Evolutionary conservation across 2,797 vertebrate genomes (phyloP).

Genomic region (Phataginus tricuspis): DNA sequence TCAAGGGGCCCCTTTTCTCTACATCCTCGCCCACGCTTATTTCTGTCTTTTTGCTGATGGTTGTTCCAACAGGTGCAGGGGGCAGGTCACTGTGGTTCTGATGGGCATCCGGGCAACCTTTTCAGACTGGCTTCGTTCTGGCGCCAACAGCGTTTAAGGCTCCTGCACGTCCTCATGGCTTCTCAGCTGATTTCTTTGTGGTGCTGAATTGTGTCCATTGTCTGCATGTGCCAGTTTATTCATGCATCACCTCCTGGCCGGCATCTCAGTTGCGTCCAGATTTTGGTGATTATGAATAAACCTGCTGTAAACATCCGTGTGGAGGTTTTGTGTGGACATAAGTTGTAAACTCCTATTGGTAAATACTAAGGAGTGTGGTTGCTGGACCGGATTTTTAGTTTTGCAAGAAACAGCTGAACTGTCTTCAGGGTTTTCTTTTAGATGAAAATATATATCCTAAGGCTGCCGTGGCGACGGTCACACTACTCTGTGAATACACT

Average conservation of each 20-base stretch:
- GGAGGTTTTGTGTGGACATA: fast-evolving
- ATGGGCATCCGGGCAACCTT: fast-evolving
- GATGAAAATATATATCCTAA: too few species aligned
- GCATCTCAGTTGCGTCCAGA: fast-evolving
- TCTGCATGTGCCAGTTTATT: fast-evolving
- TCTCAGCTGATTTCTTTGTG: fast-evolving
- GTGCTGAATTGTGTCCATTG: fast-evolving
- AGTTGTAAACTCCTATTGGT: background rate
- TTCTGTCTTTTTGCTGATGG: fast-evolving
- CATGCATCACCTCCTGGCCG: fast-evolving
- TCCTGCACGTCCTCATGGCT: fast-evolving
- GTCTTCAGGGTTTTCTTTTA: fast-evolving
- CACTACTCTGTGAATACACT: fast-evolving
- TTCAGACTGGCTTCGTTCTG: fast-evolving
- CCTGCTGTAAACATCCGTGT: fast-evolving
- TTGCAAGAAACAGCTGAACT: fast-evolving
- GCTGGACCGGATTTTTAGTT: fast-evolving
- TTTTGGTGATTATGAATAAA: fast-evolving
- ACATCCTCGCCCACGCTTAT: fast-evolving
- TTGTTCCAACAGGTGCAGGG: background rate
- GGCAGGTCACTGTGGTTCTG: background rate
- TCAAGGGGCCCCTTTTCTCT: fast-evolving
- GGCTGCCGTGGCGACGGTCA: fast-evolving
- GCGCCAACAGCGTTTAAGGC: fast-evolving
- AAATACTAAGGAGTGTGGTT: fast-evolving